These are phyloP conservation scores for Mongoloraphidia duomilia DNA, from an alignment of 2,888 invertebrate species.

Conservation along the genomic window DNA sequence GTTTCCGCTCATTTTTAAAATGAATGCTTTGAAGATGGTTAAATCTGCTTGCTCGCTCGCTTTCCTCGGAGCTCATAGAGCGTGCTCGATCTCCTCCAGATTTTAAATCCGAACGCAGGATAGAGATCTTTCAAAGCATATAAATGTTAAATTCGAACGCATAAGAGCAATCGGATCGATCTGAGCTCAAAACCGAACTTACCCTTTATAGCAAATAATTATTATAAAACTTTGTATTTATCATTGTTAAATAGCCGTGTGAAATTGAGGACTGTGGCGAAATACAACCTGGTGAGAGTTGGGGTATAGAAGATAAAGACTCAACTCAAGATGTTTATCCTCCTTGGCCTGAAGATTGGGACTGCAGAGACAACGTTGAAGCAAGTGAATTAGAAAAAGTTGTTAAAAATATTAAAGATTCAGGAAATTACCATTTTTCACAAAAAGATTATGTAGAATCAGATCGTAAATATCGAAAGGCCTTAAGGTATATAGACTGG, in stretches of 20 bases:
- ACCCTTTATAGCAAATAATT: neutral
- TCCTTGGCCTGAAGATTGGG: conserved; percentile 65
- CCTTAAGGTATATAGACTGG: conserved; percentile 54
- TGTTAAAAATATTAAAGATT: conserved; percentile 45
- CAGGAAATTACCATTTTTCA: conserved; percentile 57
- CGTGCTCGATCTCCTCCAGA: no score
- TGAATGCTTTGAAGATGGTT: no score
- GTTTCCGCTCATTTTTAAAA: no score
- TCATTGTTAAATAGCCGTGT: conserved; percentile 36
- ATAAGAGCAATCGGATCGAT: no score
- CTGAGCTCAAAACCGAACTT: no score
- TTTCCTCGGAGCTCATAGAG: no score
- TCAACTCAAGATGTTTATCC: conserved; percentile 57
- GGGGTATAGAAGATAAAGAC: conserved; percentile 54
- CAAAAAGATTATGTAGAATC: conserved; percentile 46
- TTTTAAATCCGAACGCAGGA: no score
- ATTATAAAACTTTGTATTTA: neutral
- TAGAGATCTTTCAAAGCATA: no score
- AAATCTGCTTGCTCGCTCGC: no score
- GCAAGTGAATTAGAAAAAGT: conserved; percentile 30
- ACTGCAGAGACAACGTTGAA: conserved; percentile 21
- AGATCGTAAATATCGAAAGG: conserved; percentile 64
- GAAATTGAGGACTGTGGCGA: conserved; percentile 63
- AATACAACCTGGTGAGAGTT: conserved; percentile 38
- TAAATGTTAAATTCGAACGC: no score